Evolutionary conservation across 2,888 invertebrate genomes (phyloP).

Genomic region (Folsomia manolachei): DNA sequence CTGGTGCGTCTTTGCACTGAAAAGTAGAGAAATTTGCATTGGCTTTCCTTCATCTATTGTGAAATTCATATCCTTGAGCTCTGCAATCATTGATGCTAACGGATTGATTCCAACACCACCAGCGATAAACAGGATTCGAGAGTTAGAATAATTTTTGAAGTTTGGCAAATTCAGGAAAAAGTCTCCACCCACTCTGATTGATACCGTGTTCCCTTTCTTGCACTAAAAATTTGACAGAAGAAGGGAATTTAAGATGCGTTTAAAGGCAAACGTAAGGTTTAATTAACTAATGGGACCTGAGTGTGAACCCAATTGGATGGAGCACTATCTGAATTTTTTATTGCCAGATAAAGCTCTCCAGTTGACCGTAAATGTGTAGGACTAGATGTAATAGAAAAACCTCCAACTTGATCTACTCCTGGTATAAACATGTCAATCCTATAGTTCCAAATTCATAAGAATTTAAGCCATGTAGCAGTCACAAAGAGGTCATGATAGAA

Average conservation of each 20-base stretch:
- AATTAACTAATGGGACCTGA: no score
- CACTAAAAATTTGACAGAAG: slow-evolving; percentile 52
- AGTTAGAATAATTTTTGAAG: background rate
- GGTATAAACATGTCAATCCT: slow-evolving; percentile 57
- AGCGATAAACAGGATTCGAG: slow-evolving; percentile 54
- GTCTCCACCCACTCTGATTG: slow-evolving; percentile 55
- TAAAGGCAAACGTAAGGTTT: no score
- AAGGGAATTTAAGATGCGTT: slow-evolving; percentile 21
- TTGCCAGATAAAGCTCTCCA: slow-evolving; percentile 53
- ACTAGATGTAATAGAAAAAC: slow-evolving; percentile 56
- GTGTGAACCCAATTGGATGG: slow-evolving; percentile 56
- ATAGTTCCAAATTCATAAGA: slow-evolving; percentile 28
- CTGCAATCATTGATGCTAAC: slow-evolving; percentile 53
- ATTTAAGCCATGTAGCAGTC: background rate
- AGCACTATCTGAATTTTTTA: slow-evolving; percentile 55
- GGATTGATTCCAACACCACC: slow-evolving; percentile 59
- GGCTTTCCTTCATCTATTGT: background rate
- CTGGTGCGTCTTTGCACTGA: slow-evolving; percentile 53
- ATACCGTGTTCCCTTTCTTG: slow-evolving; percentile 52
- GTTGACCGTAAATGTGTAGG: slow-evolving; percentile 52
- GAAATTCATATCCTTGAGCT: slow-evolving; percentile 20
- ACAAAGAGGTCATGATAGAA: background rate
- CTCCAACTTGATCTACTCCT: slow-evolving; percentile 54
- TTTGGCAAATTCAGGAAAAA: slow-evolving; percentile 48
- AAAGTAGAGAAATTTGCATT: slow-evolving; percentile 51